Percentiles rank a stretch among this genome's conserved stretches.
These are phyloP conservation scores for Orussus abietinus DNA, from an alignment of 1,140 invertebrate genomes.

Conservation along the genomic window DNA sequence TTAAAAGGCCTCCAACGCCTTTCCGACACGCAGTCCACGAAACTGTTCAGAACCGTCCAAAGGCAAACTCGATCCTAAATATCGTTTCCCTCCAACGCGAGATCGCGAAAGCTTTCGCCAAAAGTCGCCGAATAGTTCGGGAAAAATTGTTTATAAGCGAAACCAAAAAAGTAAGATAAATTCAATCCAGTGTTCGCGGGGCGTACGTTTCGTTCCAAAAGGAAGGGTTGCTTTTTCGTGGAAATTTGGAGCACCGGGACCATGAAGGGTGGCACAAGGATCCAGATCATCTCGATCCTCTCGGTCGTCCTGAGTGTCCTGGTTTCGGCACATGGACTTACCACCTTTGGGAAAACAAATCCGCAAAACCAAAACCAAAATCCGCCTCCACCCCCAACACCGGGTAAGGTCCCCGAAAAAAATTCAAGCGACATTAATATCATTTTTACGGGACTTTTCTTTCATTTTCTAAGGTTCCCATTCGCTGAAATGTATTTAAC, in stretches of 20 bases:
- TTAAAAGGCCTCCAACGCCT: conserved; percentile 46
- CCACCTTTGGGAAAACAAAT: conserved; percentile 67
- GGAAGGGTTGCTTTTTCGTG: too few species aligned
- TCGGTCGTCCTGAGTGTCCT: conserved; percentile 42
- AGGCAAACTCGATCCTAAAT: conserved; percentile 5
- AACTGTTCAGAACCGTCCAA: conserved; percentile 17
- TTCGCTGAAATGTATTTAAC: too few species aligned
- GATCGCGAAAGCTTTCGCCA: too few species aligned
- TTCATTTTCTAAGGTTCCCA: neutral
- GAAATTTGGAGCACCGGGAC: too few species aligned
- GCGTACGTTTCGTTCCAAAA: conserved; percentile 4
- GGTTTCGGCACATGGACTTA: conserved; percentile 57
- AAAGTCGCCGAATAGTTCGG: too few species aligned
- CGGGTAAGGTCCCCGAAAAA: conserved; percentile 48
- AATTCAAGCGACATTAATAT: neutral
- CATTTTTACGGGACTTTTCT: conserved; percentile 5
- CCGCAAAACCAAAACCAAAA: conserved; percentile 49
- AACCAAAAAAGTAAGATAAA: conserved; percentile 1
- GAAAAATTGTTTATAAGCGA: too few species aligned
- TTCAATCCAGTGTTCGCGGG: conserved; percentile 1
- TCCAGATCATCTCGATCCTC: conserved; percentile 26
- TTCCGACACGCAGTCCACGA: conserved; percentile 43
- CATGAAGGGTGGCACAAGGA: conserved; percentile 30
- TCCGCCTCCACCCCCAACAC: conserved; percentile 54
- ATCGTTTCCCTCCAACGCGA: conserved; percentile 9